phyloP scores from a whole-genome alignment of 92 coral and sea anemone species.

The Paragorgia papillata region DNA sequence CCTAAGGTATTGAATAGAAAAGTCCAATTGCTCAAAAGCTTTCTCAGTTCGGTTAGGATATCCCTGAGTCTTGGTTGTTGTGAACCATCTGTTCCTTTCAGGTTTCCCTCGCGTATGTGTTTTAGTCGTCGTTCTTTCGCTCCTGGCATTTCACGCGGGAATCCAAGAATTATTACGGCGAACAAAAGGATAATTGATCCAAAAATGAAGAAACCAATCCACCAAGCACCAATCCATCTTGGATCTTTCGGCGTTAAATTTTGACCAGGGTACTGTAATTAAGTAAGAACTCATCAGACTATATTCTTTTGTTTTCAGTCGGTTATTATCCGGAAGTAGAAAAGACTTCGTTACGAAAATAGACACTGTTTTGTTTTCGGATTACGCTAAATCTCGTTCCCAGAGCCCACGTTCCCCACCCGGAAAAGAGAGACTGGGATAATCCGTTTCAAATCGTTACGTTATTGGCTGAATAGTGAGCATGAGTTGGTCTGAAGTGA shows the following conservation, averaged over 20 bases:
- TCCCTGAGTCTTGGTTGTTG: not conserved
- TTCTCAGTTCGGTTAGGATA: constrained; percentile 50
- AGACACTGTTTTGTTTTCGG: too few species aligned
- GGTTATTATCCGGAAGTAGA: too few species aligned
- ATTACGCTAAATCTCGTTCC: too few species aligned
- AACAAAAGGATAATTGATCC: not conserved
- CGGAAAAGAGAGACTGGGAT: too few species aligned
- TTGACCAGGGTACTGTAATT: constrained; percentile 3
- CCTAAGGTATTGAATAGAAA: constrained; percentile 77
- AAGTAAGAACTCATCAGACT: too few species aligned
- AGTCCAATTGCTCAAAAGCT: constrained; percentile 71
- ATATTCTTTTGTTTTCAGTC: too few species aligned
- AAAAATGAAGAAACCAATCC: constrained; percentile 66
- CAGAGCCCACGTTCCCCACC: too few species aligned
- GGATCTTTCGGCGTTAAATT: constrained; percentile 48
- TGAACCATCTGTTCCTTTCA: not conserved
- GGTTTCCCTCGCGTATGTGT: constrained; percentile 12
- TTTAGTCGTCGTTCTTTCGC: constrained; percentile 71
- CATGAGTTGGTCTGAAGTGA: too few species aligned
- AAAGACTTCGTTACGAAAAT: too few species aligned
- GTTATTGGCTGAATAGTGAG: too few species aligned
- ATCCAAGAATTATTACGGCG: constrained; percentile 6
- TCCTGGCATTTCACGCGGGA: constrained; percentile 86
- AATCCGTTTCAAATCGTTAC: too few species aligned
- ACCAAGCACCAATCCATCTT: constrained; percentile 90